A percentile compares a stretch with the other conserved stretches of the same genome.
These are phyloP conservation scores for Philotrypesis tridentata DNA, from an alignment of 1,140 invertebrate species.

Conservation along the genomic window DNA sequence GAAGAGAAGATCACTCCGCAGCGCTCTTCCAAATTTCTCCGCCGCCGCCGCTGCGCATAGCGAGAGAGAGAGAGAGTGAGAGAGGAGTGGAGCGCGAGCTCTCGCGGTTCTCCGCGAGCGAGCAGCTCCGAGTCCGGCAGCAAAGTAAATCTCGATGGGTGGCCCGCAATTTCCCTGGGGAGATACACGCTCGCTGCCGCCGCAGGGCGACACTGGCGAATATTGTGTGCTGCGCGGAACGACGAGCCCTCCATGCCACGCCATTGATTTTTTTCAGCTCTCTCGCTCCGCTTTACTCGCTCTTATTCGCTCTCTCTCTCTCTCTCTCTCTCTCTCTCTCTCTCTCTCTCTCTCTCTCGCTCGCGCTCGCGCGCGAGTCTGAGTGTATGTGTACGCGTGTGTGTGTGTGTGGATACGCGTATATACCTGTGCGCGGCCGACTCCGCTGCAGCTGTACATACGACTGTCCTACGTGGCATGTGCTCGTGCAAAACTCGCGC, in stretches of 20 bases:
- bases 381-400: too few species aligned
- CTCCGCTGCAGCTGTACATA: not conserved
- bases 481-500: not conserved
- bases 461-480: not conserved
- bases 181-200: not conserved
- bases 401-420: too few species aligned
- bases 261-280: conserved; percentile 11
- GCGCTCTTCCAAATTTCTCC: not conserved
- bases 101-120: too few species aligned
- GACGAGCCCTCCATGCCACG: not conserved
- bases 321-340: not conserved
- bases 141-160: conserved; percentile 22
- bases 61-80: too few species aligned
- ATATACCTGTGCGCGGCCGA: too few species aligned
- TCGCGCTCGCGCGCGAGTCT: too few species aligned
- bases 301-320: conserved; percentile 10
- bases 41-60: not conserved
- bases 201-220: conserved; percentile 3
- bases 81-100: too few species aligned
- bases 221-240: not conserved
- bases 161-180: conserved; percentile 30
- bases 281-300: not conserved
- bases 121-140: not conserved
- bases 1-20: not conserved
- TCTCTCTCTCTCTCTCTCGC: not conserved